Percentiles rank a stretch among this genome's conserved stretches.
Evolutionary conservation across 1,140 invertebrate genomes (phyloP).

Genomic region (Ditylenchus dipsaci): DNA sequence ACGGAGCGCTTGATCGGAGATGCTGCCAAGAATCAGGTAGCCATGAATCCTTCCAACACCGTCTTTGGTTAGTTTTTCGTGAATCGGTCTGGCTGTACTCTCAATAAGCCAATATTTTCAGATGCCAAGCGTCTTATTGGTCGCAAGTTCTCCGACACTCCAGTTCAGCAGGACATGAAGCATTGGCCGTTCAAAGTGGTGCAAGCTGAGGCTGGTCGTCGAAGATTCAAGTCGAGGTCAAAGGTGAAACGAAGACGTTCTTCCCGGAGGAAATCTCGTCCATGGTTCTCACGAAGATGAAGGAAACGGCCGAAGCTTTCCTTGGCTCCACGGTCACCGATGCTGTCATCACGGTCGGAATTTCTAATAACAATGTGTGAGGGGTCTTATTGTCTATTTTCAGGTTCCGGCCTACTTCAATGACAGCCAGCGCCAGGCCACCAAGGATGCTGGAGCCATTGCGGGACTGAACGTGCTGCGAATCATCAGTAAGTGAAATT

Average conservation of each 20-base stretch:
- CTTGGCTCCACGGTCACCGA: slow-evolving; percentile 62
- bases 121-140: slow-evolving; percentile 78
- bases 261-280: slow-evolving; percentile 64
- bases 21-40: slow-evolving; percentile 80
- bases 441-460: no score
- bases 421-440: no score
- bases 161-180: no score
- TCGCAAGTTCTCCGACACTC: slow-evolving; percentile 78
- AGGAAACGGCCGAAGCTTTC: no score
- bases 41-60: slow-evolving; percentile 86
- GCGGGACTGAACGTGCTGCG: slow-evolving; percentile 64
- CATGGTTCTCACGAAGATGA: slow-evolving; percentile 66
- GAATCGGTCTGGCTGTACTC: slow-evolving; percentile 39
- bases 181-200: slow-evolving; percentile 64
- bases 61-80: slow-evolving; percentile 64
- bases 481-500: slow-evolving; percentile 72
- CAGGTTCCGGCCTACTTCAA: no score
- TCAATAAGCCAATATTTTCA: slow-evolving; percentile 63
- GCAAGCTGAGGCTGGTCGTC: slow-evolving; percentile 51
- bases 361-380: no score
- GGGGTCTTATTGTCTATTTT: no score
- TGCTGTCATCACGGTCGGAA: slow-evolving; percentile 55
- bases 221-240: slow-evolving; percentile 60
- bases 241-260: slow-evolving; percentile 64
- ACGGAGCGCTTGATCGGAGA: slow-evolving; percentile 91